Conservation (phyloP, 2,888 invertebrate species). For the Atherix ibis region DNA sequence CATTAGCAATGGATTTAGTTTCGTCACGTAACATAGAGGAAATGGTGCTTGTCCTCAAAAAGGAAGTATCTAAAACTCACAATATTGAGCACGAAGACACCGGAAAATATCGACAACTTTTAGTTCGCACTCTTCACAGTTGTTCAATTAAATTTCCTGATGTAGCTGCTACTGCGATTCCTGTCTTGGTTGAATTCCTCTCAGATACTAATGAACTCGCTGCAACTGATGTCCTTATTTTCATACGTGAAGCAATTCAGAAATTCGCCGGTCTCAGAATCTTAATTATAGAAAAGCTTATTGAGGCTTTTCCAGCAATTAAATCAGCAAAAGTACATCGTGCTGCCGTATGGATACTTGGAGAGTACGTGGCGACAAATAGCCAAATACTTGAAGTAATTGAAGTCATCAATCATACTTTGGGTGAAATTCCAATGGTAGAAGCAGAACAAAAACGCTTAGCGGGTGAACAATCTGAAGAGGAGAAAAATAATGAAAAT, state of each 20-base stretch:
- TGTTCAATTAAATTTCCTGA: constrained; percentile 94
- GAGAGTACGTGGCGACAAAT: constrained; percentile 77
- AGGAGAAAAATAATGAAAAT: constrained; percentile 20
- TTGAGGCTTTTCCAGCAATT: constrained; percentile 70
- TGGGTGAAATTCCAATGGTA: constrained; percentile 52
- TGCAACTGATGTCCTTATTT: constrained; percentile 85
- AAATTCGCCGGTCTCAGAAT: constrained; percentile 68
- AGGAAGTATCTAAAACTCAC: constrained; percentile 81
- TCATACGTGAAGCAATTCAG: constrained; percentile 92
- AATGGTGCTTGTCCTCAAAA: constrained; percentile 82
- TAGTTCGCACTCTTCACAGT: constrained; percentile 87
- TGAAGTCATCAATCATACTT: constrained; percentile 51
- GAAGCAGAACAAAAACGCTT: constrained; percentile 53
- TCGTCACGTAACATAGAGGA: constrained; percentile 88
- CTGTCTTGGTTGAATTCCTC: constrained; percentile 85
- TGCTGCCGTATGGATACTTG: constrained; percentile 92
- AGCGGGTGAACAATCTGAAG: constrained; percentile 48
- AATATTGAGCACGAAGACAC: constrained; percentile 89
- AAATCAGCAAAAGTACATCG: constrained; percentile 84
- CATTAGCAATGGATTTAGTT: constrained; percentile 77
- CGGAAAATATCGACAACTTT: constrained; percentile 84
- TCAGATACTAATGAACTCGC: constrained; percentile 79
- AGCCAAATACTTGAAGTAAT: constrained; percentile 69
- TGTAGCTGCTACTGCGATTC: constrained; percentile 84
- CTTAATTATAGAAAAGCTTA: constrained; percentile 59